Evolutionary conservation across 2,113 vertebrate genomes (phyloP).

Genomic region (Paraplagusia blochii): DNA sequence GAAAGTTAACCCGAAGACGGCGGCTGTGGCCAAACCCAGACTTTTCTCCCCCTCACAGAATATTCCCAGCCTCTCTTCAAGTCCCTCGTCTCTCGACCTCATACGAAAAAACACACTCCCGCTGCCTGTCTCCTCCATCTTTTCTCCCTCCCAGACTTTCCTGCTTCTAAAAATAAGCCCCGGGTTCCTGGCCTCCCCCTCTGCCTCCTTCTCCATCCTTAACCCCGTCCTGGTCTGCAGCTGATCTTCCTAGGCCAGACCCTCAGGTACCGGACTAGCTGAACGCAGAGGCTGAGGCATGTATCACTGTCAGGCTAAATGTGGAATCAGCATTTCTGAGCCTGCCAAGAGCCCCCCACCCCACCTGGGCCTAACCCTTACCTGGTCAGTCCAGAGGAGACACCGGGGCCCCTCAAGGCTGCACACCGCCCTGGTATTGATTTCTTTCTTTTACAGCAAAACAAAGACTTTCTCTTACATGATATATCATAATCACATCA

Average conservation of each 20-base stretch:
- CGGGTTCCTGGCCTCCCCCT: constrained; percentile 4
- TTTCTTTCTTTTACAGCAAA: constrained; percentile 70
- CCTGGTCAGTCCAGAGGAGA: constrained; percentile 57
- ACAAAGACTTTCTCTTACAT: constrained; percentile 83
- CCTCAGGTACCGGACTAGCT: constrained; percentile 65
- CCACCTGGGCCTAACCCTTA: constrained; percentile 52
- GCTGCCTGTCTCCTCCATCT: constrained; percentile 22
- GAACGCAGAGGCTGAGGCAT: constrained; percentile 55
- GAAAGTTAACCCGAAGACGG: no score
- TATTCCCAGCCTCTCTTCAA: constrained; percentile 1
- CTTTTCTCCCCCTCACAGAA: neutral
- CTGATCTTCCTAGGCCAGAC: constrained; percentile 60
- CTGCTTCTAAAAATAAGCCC: constrained; percentile 57
- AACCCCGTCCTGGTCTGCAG: constrained; percentile 70
- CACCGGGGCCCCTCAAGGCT: constrained; percentile 41
- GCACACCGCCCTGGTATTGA: constrained; percentile 73
- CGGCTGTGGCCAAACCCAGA: neutral
- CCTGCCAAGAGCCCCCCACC: constrained; percentile 1
- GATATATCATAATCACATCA: constrained; percentile 85
- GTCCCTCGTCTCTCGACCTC: constrained; percentile 19
- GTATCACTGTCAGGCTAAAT: constrained; percentile 78
- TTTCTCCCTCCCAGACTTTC: constrained; percentile 41
- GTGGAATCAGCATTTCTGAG: constrained; percentile 76
- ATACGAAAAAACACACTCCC: constrained; percentile 29
- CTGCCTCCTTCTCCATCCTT: constrained; percentile 40